Base-by-base conservation (phyloP, 2,797 vertebrate genomes). In the Rhynchonycteris naso region DNA sequence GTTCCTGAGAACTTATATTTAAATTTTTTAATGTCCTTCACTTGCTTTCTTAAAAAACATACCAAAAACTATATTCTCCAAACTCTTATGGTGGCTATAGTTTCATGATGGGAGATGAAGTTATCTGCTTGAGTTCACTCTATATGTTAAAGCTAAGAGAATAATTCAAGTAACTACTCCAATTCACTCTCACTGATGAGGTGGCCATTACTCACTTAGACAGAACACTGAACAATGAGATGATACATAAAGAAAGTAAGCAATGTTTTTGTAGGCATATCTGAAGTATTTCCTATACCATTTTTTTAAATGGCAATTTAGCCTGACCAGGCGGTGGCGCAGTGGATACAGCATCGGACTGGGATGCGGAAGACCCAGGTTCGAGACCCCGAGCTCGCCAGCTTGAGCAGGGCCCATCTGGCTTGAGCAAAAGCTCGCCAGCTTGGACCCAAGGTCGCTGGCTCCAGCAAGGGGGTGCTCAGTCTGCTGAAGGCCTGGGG, bases 121-220 rank as follows among this genome's bases (percentile, higher is more conserved):
- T 93, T 82, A 75, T 30, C 59, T 69, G 30, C 38, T 56, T 63
- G 84, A 65, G 61, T 84, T 68, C 18, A 56, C 18, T n/a, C 22
- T 81, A 7, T n/a, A 35, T 54, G 18, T 58, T 81, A 63, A 91
- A 93, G 83, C 65, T 92, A 71, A 95, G 69, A 92, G 81, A 90
- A 90, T 65, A 54, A 86, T 15, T 87, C 33, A 63, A 24, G n/a
- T 38, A 80, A 68, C 35, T 56, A 38, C 11, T 91, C 24, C 58
- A 28, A 11, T 61, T 84, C 19, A 33, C n/a, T 69, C 28, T 69
- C 47, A 47, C 21, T 69, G 65, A 54, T 14, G 35, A 71, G 30
- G 28, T 69, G 65, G 13, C 54, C 35, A 38, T 0, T 10, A 80
- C 43, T 33, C 58, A 35, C 7, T 0, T 9, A 38, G 16, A 30